Percentiles rank a stretch among this genome's conserved stretches.
These are phyloP conservation scores for Diadophis punctatus DNA, from an alignment of 2,113 vertebrate genomes.

Conservation along the genomic window DNA sequence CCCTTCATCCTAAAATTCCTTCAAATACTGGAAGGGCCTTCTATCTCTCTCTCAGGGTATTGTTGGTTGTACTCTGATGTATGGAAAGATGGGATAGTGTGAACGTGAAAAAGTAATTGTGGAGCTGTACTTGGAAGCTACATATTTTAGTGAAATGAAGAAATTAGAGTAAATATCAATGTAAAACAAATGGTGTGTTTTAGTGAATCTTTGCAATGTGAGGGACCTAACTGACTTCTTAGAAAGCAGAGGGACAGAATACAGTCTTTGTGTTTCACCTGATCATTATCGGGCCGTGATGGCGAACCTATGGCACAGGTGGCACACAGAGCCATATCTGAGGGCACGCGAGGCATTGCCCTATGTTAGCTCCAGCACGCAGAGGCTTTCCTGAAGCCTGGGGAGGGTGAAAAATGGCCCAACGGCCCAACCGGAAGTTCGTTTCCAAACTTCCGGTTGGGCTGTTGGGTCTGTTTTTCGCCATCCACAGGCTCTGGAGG, in stretches of 20 bases:
- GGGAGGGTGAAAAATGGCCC: too few relatives aligned
- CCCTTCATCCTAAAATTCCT: neutral
- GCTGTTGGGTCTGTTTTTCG: too few relatives aligned
- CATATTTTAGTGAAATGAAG: neutral
- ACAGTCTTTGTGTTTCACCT: neutral
- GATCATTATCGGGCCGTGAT: too few relatives aligned
- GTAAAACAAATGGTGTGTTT: neutral
- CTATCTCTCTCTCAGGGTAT: neutral
- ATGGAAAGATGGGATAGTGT: neutral
- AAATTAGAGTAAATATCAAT: neutral
- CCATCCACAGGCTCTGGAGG: too few relatives aligned
- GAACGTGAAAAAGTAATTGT: neutral
- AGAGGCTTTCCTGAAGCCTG: too few relatives aligned
- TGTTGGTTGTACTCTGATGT: neutral
- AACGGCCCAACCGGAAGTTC: too few relatives aligned
- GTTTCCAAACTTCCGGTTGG: too few relatives aligned
- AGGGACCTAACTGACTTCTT: neutral
- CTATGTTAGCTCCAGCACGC: too few relatives aligned
- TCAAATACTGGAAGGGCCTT: neutral
- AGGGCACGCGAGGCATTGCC: too few relatives aligned
- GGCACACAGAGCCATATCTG: too few relatives aligned
- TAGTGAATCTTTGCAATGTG: neutral
- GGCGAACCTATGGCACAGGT: too few relatives aligned
- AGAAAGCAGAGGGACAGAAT: neutral
- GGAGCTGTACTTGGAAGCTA: neutral